Evolutionary conservation across 2,113 vertebrate genomes (phyloP), one percentile per base, ranked within the genome.

Genomic region (Archocentrus centrarchus): DNA sequence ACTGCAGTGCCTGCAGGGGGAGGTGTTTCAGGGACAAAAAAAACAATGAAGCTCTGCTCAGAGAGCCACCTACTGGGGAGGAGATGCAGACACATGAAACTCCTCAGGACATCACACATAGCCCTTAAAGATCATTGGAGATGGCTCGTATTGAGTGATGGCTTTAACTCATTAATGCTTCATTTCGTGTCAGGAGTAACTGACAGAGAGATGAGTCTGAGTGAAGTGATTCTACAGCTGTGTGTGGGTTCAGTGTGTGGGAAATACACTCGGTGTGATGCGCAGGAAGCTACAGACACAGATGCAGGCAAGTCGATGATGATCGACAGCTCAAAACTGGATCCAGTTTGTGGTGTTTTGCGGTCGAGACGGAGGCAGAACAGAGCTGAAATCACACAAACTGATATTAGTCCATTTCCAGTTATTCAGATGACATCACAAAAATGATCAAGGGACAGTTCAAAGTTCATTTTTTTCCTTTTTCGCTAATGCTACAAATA

Each of bases 271-370:
- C 66, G 0, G 77, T 60, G 86, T 66, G 86, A 77, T 64, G 84
- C 84, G 70, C 86, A 55, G 50, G 80, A 91, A 82, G 90, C 86
- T 41, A 82, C 58, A 4, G 75, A 91, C 88, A 87, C 88, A 0
- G 85, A 90, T 73, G 87, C 66, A 37, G 85, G 76, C 63, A 86
- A 64, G 11, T 0, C 11, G 35, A 59, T 2, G 57, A 32, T 8
- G 1, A 0, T 27, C 6, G 47, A 6, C 11, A 41, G 14, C 55
- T 90, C 95, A 98, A 89, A 98, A 98, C 94, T 98, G 97, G 93
- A 98, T 97, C 98, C 98, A 98, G 95, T 95, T 97, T 6, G 86
- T 55, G 7, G 91, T 90, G 22, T 97, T 95, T 84, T 97, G 94
- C 89, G 95, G 93, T 64, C 87, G 94, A 81, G 93, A 95, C 91